Evolutionary conservation across 1,140 invertebrate species (phyloP), one percentile per base, ranked within the genome.

Genomic region (Asobara japonica): DNA sequence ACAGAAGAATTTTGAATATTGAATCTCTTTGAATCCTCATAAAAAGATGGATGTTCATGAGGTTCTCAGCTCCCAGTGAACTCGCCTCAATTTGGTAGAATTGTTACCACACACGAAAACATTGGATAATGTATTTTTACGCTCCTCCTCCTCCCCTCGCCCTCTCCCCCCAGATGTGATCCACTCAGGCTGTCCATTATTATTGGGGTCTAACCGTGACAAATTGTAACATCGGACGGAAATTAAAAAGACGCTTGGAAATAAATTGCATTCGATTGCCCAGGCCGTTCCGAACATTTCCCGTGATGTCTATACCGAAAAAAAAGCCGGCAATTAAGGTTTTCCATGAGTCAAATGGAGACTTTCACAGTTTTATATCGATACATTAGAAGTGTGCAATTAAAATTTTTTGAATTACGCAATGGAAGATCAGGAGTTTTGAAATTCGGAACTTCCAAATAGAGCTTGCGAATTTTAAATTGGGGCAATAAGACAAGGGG

Each of bases 241-340:
- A 65, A 65, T 38, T 38, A 38, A 65, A 45, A 45, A 65, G 31
- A 18, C 16, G 8, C 29, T 18, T 41, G n/a, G 64, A 22, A 65
- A 65, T 62, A 62, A 62, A 62, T 62, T 62, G 60, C 60, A 62
- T 62, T 62, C 27, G 60, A 62, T 62, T 62, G 22, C n/a, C n/a
- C 60, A 29, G 5, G 25, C 56, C 22, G 11, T 29, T n/a, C 27
- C 25, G 60, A 62, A 16, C 25, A 31, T 29, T 31, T 45, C 41
- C 51, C 22, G 1, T 8, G 22, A 18, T 18, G 25, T 27, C 22
- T 27, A 20, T 10, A 56, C 51, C 31, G 1, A 2, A 33, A n/a
- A 62, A 62, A 27, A 18, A 16, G 2, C 11, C 20, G 38, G n/a
- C 16, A 65, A 0, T 18, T 7, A 65, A 7, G 16, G 16, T 31